A percentile compares a stretch with the other conserved stretches of the same genome.
Evolutionary conservation across 2,888 invertebrate genomes (phyloP).

Genomic region (Scelioninae gen. 1): DNA sequence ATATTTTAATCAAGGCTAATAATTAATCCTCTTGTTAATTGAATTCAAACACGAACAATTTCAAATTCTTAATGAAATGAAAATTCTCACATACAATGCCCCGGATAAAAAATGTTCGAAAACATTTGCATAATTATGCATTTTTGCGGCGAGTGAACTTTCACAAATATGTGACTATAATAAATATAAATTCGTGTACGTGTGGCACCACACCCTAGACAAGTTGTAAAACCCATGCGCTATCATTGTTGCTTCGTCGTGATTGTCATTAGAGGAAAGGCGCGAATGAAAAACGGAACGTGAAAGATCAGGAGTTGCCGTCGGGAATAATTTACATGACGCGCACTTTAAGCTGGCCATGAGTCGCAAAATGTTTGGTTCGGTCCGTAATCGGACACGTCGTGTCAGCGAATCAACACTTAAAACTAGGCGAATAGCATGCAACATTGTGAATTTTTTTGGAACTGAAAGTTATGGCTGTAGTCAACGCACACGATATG

Average conservation of each 20-base stretch:
- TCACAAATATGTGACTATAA: conserved; percentile 35
- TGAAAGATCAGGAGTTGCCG: conserved; percentile 63
- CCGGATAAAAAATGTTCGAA: conserved; percentile 11
- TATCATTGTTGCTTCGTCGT: conserved; percentile 45
- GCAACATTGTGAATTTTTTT: no score
- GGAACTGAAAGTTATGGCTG: no score
- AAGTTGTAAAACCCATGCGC: conserved; percentile 28
- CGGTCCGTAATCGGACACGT: neutral
- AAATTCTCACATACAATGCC: no score
- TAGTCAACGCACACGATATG: no score
- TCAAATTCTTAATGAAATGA: no score
- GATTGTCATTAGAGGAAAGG: conserved; percentile 51
- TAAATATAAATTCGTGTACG: conserved; percentile 51
- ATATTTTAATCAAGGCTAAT: no score
- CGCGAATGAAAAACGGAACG: conserved; percentile 53
- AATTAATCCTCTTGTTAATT: no score
- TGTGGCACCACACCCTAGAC: conserved; percentile 54
- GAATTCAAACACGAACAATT: no score
- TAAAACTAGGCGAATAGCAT: no score
- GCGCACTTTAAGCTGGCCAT: conserved; percentile 19
- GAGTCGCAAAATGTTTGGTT: conserved; percentile 3
- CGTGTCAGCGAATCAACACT: no score
- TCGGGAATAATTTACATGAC: conserved; percentile 47
- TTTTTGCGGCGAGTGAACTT: conserved; percentile 37
- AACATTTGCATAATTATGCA: conserved; percentile 45